These are phyloP conservation scores for Triplophysa siluroides DNA, from an alignment of 2,113 vertebrate genomes.

Conservation along the genomic window DNA sequence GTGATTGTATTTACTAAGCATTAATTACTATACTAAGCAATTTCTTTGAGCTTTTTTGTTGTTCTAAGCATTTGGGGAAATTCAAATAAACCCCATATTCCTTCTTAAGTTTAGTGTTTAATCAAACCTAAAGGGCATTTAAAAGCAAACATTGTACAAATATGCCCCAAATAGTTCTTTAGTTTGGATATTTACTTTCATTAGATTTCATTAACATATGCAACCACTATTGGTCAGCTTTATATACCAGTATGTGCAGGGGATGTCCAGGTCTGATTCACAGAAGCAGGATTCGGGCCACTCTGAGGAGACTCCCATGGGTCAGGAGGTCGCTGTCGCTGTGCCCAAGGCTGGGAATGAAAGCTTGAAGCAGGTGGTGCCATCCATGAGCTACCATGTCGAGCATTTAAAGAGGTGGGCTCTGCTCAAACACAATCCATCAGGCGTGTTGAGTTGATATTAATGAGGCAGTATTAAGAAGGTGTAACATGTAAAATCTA, in stretches of 20 bases:
- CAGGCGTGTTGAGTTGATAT: neutral
- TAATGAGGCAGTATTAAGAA: neutral
- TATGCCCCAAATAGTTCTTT: neutral
- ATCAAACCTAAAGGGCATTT: no score
- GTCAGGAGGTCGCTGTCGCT: conserved; percentile 72
- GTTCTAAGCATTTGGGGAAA: no score
- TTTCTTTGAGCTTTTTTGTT: no score
- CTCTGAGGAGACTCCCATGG: conserved; percentile 82
- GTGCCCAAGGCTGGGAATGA: conserved; percentile 70
- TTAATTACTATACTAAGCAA: no score
- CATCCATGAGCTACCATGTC: conserved; percentile 67
- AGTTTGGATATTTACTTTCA: neutral
- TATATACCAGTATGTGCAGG: conserved; percentile 59
- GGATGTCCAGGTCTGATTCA: conserved; percentile 57
- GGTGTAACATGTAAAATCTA: neutral
- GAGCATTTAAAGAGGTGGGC: conserved; percentile 42
- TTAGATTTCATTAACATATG: neutral
- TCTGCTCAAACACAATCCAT: conserved; percentile 52
- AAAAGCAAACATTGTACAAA: no score
- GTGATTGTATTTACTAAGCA: no score
- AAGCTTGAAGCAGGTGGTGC: conserved; percentile 60
- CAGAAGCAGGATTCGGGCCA: conserved; percentile 56
- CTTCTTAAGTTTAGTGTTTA: no score
- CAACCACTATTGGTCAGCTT: neutral
- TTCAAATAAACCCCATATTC: no score